Conservation (phyloP, 2,113 vertebrate species). For the Sinocyclocheilus rhinocerous region DNA sequence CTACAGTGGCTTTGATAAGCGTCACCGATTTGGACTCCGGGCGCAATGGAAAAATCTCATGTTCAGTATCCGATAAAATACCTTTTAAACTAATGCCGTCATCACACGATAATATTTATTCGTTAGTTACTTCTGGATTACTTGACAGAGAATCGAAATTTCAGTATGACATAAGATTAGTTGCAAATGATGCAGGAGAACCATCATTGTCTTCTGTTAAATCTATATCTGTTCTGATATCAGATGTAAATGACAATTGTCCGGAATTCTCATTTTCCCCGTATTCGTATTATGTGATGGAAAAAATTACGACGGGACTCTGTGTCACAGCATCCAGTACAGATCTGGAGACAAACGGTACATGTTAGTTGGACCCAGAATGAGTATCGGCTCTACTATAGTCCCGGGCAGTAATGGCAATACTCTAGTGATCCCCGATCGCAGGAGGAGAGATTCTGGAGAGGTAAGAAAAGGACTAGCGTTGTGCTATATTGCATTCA, state of each 20-base stretch:
- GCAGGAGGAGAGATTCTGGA: slow-evolving; percentile 36
- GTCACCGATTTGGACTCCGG: slow-evolving; percentile 60
- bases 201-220: slow-evolving; percentile 56
- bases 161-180: slow-evolving; percentile 55
- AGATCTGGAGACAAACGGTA: slow-evolving; percentile 60
- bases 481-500: neutral
- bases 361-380: slow-evolving; percentile 60
- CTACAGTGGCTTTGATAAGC: slow-evolving; percentile 61
- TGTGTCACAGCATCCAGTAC: slow-evolving; percentile 52
- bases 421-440: slow-evolving; percentile 55
- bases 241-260: slow-evolving; percentile 66
- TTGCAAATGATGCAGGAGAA: slow-evolving; percentile 55
- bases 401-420: slow-evolving; percentile 53
- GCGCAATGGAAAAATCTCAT: slow-evolving; percentile 59
- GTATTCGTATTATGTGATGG: slow-evolving; percentile 56
- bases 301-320: slow-evolving; percentile 62
- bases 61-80: slow-evolving; percentile 65
- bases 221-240: slow-evolving; percentile 55
- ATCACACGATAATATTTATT: slow-evolving; percentile 54
- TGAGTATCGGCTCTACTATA: slow-evolving; percentile 54
- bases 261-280: slow-evolving; percentile 52
- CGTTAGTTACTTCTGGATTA: slow-evolving; percentile 57
- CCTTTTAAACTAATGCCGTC: slow-evolving; percentile 58
- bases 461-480: slow-evolving; percentile 52
- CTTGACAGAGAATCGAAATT: slow-evolving; percentile 56